Conservation (phyloP, 2,888 invertebrate species). For the Myathropa florea region DNA sequence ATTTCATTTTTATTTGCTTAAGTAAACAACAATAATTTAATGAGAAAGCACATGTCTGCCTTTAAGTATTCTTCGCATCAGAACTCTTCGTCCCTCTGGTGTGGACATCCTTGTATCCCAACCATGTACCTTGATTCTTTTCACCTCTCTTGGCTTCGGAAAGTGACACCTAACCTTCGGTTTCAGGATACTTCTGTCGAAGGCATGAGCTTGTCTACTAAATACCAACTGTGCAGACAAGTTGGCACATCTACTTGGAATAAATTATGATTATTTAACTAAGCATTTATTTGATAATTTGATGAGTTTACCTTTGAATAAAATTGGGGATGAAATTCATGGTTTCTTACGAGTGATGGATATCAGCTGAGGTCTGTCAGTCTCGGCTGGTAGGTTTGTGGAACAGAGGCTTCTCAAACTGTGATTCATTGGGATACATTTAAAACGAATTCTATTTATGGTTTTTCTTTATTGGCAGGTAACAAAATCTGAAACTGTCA, state of each 20-base stretch:
- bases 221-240: conserved; percentile 46
- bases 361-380: not conserved
- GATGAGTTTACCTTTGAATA: conserved; percentile 46
- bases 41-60: conserved; percentile 87
- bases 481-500: too few species aligned
- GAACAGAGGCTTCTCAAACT: not conserved
- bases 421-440: not conserved
- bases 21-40: conserved; percentile 78
- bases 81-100: conserved; percentile 84
- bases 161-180: conserved; percentile 82
- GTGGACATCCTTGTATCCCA: conserved; percentile 87
- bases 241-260: conserved; percentile 35
- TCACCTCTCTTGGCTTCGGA: conserved; percentile 88
- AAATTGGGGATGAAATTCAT: conserved; percentile 61
- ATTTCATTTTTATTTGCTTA: not conserved
- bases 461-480: too few species aligned
- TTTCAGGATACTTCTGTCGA: conserved; percentile 76
- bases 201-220: conserved; percentile 76
- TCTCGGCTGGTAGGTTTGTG: not conserved
- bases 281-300: not conserved
- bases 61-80: conserved; percentile 89
- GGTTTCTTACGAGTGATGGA: not conserved
- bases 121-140: conserved; percentile 87
- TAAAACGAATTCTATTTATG: too few species aligned
- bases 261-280: not conserved